Conservation (phyloP, 2,888 invertebrate species). For the Caenorhabditis angaria region DNA sequence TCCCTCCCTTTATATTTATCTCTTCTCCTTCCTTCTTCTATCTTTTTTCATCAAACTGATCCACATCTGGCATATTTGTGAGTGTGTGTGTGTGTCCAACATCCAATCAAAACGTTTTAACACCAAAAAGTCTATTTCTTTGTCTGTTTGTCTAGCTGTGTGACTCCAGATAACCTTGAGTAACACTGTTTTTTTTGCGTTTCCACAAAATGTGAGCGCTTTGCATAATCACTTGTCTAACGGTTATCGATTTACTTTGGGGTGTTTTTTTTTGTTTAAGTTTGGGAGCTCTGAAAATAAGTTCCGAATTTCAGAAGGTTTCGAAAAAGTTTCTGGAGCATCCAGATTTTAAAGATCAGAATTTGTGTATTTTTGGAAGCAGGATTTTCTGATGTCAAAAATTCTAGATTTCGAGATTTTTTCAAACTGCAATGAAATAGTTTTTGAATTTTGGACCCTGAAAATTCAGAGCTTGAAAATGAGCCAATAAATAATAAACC, state of each 20-base stretch:
- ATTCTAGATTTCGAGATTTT: too few relatives aligned
- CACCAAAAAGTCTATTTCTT: neutral
- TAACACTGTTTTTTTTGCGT: neutral
- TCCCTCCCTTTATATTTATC: too few relatives aligned
- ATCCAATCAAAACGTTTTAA: constrained; percentile 4
- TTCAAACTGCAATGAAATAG: too few relatives aligned
- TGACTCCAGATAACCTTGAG: constrained; percentile 1
- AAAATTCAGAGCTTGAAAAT: too few relatives aligned
- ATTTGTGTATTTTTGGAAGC: too few relatives aligned
- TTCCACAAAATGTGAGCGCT: neutral
- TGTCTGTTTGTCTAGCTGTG: constrained; percentile 2
- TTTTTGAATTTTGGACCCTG: too few relatives aligned
- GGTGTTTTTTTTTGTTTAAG: neutral
- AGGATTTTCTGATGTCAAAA: too few relatives aligned
- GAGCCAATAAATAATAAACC: too few relatives aligned
- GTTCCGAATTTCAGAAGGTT: too few relatives aligned
- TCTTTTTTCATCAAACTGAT: neutral
- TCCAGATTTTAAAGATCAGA: too few relatives aligned
- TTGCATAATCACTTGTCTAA: neutral
- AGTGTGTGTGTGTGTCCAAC: too few relatives aligned
- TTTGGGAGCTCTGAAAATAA: neutral
- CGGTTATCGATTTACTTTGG: neutral
- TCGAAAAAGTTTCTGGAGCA: too few relatives aligned
- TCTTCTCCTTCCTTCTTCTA: neutral
- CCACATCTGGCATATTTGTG: constrained; percentile 2